Evolutionary conservation across 1,140 invertebrate genomes (phyloP).

Genomic region (Drosophila asahinai): DNA sequence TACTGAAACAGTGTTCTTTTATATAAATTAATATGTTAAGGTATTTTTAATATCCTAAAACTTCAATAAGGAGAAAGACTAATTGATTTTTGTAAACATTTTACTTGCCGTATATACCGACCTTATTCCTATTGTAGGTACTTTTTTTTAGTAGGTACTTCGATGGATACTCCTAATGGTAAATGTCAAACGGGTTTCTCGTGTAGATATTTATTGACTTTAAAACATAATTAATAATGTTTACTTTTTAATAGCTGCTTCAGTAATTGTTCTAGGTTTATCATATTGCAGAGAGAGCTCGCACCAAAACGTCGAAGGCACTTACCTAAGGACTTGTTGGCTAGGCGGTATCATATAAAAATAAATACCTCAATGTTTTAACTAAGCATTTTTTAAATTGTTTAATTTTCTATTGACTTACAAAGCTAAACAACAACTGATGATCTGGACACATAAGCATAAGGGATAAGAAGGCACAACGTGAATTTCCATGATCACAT

Average conservation of each 20-base stretch:
- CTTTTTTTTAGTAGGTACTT: not conserved
- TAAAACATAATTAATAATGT: not conserved
- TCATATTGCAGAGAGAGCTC: not conserved
- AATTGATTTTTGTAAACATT: not conserved
- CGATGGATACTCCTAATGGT: not conserved
- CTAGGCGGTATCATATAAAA: not conserved
- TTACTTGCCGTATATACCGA: not conserved
- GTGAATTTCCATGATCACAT: too few species aligned
- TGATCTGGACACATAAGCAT: not conserved
- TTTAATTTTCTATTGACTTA: not conserved
- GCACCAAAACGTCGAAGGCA: not conserved
- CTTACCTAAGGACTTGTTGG: not conserved
- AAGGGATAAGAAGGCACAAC: not conserved
- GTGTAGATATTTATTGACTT: too few species aligned
- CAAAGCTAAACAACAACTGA: not conserved
- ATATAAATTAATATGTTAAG: not conserved
- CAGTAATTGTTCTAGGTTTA: not conserved
- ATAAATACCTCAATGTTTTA: not conserved
- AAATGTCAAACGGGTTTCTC: not conserved
- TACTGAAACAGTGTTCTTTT: not conserved
- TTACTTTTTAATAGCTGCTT: not conserved
- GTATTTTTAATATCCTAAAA: too few species aligned
- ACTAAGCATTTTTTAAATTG: not conserved
- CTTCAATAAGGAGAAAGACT: not conserved
- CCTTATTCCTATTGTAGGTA: too few species aligned